Evolutionary conservation across 2,797 vertebrate genomes (phyloP).

Genomic region (Danio aesculapii): DNA sequence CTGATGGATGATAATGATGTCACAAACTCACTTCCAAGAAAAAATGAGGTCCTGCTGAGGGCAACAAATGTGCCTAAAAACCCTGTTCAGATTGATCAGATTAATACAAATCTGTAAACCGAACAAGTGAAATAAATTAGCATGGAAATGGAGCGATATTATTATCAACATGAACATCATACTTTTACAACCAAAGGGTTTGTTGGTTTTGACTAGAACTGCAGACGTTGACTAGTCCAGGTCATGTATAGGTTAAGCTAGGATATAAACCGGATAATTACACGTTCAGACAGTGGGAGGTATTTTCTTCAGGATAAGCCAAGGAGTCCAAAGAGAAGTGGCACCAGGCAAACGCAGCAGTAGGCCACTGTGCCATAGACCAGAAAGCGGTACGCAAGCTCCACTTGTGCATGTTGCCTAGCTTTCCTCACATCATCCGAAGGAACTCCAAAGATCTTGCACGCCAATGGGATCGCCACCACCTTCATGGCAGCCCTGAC

Average conservation of each 20-base stretch:
- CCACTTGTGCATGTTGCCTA: conserved; percentile 89
- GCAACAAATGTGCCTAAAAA: not conserved
- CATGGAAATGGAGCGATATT: conserved; percentile 3
- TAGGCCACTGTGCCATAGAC: conserved; percentile 95
- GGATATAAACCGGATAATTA: not conserved
- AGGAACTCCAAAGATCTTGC: conserved; percentile 83
- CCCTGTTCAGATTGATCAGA: not conserved
- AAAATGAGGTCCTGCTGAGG: not conserved
- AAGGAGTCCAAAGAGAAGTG: conserved; percentile 84
- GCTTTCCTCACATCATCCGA: conserved; percentile 84
- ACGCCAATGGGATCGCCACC: conserved; percentile 88
- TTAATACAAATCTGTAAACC: not conserved
- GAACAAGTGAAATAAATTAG: conserved; percentile 16
- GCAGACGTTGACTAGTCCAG: not conserved
- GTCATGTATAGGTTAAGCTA: not conserved
- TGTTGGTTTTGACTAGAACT: not conserved
- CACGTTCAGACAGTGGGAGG: not conserved
- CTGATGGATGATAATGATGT: not conserved
- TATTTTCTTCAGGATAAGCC: conserved; percentile 83
- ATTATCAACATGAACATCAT: not conserved
- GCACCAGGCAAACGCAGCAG: conserved; percentile 86
- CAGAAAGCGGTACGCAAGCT: conserved; percentile 93
- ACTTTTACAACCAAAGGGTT: not conserved
- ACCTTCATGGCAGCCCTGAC: conserved; percentile 89
- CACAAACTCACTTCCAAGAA: not conserved